These are phyloP conservation scores for Monoplex corrugatus DNA, from an alignment of 2,888 invertebrate species.

Conservation along the genomic window DNA sequence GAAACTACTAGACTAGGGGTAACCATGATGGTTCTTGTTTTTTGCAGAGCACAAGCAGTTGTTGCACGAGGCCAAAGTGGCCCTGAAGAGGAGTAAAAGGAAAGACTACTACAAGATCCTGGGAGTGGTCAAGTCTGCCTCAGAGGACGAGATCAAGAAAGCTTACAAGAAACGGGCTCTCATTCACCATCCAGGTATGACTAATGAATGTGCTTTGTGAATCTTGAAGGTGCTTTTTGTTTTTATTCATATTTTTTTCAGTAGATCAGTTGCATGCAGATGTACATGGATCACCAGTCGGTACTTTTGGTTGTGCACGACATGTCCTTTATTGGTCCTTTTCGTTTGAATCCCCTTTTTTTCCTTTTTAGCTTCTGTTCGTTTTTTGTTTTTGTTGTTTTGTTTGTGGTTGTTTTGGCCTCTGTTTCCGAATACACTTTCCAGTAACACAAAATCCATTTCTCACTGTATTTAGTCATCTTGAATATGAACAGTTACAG, in stretches of 20 bases:
- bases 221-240: neutral
- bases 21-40: slow-evolving; percentile 46
- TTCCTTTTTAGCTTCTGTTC: too few relatives aligned
- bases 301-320: neutral
- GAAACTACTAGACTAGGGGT: too few relatives aligned
- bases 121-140: slow-evolving; percentile 90
- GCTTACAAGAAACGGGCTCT: slow-evolving; percentile 95
- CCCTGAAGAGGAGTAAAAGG: slow-evolving; percentile 93
- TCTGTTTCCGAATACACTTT: too few relatives aligned
- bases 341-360: too few relatives aligned
- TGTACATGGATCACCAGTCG: neutral
- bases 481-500: too few relatives aligned
- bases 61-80: slow-evolving; percentile 92
- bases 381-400: too few relatives aligned
- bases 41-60: slow-evolving; percentile 88
- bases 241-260: neutral
- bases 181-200: slow-evolving; percentile 91
- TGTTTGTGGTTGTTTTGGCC: too few relatives aligned
- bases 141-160: slow-evolving; percentile 96
- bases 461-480: too few relatives aligned
- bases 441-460: too few relatives aligned
- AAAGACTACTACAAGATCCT: slow-evolving; percentile 98
- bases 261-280: neutral
- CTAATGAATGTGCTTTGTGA: neutral
- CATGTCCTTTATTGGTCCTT: too few relatives aligned